Evolutionary conservation across 2,888 invertebrate genomes (phyloP).

Genomic region (Hyposoter dolosus): DNA sequence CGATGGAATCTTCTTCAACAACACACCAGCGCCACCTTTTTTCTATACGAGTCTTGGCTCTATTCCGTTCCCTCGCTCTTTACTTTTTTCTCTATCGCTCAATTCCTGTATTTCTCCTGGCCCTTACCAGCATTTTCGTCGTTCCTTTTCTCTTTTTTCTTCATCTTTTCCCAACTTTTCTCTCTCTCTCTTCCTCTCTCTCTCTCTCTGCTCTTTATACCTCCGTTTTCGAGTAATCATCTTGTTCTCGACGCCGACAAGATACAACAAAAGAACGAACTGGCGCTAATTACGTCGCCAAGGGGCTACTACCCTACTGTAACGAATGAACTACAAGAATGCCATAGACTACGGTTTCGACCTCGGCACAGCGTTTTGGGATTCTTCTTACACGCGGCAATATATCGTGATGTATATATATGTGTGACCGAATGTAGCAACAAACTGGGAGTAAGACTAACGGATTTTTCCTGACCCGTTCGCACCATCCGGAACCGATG

Average conservation of each 20-base stretch:
- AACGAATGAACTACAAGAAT: conserved; percentile 68
- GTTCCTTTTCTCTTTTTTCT: neutral
- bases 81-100: neutral
- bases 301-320: conserved; percentile 70
- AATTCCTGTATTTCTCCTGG: neutral
- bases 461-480: conserved; percentile 32
- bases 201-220: conserved; percentile 1
- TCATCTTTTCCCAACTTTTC: neutral
- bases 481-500: conserved; percentile 58
- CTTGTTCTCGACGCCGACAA: conserved; percentile 78
- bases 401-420: neutral
- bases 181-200: conserved; percentile 12
- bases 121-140: neutral
- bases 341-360: conserved; percentile 20
- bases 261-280: conserved; percentile 80
- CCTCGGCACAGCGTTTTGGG: conserved; percentile 22
- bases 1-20: conserved; percentile 56
- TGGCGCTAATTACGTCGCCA: conserved; percentile 80
- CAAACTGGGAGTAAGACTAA: conserved; percentile 37
- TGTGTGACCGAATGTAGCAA: neutral
- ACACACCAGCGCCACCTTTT: conserved; percentile 48
- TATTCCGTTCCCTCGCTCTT: conserved; percentile 8
- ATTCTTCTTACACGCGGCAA: neutral
- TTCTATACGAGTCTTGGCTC: conserved; percentile 39
- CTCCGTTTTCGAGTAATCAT: conserved; percentile 76